Base-by-base conservation (phyloP, 37 sponge, comb jelly and placozoan species). In the Spongia lamella region DNA sequence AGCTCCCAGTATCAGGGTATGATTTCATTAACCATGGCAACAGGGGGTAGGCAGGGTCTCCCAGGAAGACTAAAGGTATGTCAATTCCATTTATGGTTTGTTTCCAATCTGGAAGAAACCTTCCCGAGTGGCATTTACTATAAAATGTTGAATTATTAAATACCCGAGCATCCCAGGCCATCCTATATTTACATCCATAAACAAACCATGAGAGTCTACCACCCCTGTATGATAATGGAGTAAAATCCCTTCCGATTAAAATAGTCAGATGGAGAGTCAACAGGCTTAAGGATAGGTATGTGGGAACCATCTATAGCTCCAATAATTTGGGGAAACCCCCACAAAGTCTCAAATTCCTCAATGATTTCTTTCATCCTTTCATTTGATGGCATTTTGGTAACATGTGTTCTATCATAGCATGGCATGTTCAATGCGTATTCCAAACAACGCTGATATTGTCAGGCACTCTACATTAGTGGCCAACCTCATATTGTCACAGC, bases 1-100 rank as follows among this genome's bases (percentile, higher is more conserved):
- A 25, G 24, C 32, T 32, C 7, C 61, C 71, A 59, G n/a, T 68
- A 11, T 79, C 80, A 26, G 77, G 49, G 37, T 76, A 84, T 0
- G 71, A 67, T 37, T 76, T 83, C 83, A 83, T 73, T 20, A 83
- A 59, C 69, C 75, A 74, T 25, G 56, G 75, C 34, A 76, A 51
- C 4, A 82, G 63, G 9, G 84, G 70, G 60, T 68, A 76, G 27
- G 84, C 84, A 34, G 84, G 84, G 68, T 84, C 84, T 26, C 84
- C 84, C 27, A 84, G 52, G 1, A 84, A 37, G 4, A 79, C 4
- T 51, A 79, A 63, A 35, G 62, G 73, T 22, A 79, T 61, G 40
- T 72, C 56, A 16, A 24, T 37, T 19, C 31, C 54, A 62, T 37
- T 17, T 2, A 81, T 61, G 20, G 30, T 61, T n/a, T 20, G 19